These are phyloP conservation scores for Sandelia bainsii DNA, from an alignment of 2,797 vertebrate species.

Conservation along the genomic window DNA sequence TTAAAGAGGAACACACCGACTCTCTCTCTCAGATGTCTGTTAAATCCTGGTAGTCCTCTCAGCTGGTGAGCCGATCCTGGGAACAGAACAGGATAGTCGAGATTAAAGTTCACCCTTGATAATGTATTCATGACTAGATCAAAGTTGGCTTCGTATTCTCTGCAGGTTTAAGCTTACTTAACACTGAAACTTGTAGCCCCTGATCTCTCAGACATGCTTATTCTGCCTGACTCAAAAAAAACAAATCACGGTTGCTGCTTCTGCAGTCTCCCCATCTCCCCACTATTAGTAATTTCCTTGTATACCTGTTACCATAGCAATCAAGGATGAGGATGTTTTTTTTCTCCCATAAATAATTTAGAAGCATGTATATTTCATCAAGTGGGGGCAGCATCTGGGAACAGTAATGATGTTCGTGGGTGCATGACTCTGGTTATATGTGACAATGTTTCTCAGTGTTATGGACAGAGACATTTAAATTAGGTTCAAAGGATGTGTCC, in stretches of 20 bases:
- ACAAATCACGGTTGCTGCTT: conserved; percentile 16
- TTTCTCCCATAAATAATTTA: conserved; percentile 68
- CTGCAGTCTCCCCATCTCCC: conserved; percentile 13
- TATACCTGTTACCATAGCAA: conserved; percentile 61
- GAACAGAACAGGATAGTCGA: conserved; percentile 49
- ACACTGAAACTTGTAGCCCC: conserved; percentile 44
- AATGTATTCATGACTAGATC: conserved; percentile 74
- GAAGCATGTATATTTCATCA: conserved; percentile 74
- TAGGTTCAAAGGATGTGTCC: conserved; percentile 16
- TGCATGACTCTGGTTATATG: conserved; percentile 16
- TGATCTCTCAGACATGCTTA: conserved; percentile 27
- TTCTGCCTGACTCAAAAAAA: conserved; percentile 21
- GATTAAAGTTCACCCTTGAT: conserved; percentile 65
- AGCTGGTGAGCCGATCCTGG: conserved; percentile 36
- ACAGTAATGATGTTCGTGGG: conserved; percentile 55
- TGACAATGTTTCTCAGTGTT: not conserved
- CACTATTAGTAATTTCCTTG: conserved; percentile 30
- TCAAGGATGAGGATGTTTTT: conserved; percentile 32
- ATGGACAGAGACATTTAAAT: conserved; percentile 35
- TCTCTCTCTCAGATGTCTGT: conserved; percentile 36
- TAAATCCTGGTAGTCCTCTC: conserved; percentile 44
- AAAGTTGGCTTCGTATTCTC: conserved; percentile 59
- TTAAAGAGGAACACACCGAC: conserved; percentile 1
- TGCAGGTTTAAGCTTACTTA: conserved; percentile 64
- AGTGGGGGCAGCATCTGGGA: conserved; percentile 42